Percentiles rank a stretch among this genome's conserved stretches.
Evolutionary conservation across 2,797 vertebrate genomes (phyloP).

Genomic region (Sciurus vulgaris): DNA sequence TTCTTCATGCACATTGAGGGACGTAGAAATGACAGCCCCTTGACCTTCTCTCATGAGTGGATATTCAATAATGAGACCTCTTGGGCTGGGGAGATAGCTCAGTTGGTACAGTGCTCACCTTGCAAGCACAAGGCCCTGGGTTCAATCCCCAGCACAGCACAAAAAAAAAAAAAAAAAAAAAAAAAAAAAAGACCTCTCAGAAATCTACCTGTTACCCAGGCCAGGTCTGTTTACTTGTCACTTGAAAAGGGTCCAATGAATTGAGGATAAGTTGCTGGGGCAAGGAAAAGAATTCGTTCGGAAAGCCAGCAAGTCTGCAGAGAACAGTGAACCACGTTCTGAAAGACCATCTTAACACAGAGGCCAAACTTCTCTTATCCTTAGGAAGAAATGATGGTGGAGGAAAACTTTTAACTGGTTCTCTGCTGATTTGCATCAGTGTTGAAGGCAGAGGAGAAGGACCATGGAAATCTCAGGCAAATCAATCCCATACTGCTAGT

Average conservation of each 20-base stretch:
- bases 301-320: background rate
- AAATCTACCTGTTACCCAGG: background rate
- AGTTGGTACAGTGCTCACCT: too few relatives aligned
- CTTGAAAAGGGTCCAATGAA: background rate
- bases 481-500: too few relatives aligned
- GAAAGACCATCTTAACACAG: background rate
- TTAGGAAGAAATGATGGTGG: background rate
- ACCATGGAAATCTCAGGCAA: background rate
- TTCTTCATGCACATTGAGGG: too few relatives aligned
- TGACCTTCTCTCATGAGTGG: background rate
- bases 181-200: background rate
- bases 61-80: background rate
- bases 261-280: background rate
- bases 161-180: too few relatives aligned
- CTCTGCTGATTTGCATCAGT: background rate
- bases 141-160: too few relatives aligned
- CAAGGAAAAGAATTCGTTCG: background rate
- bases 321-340: too few relatives aligned
- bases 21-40: fast-evolving
- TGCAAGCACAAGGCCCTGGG: too few relatives aligned
- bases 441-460: background rate
- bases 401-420: background rate
- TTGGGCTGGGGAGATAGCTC: too few relatives aligned
- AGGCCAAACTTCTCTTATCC: background rate
- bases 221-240: background rate